phyloP scores from a whole-genome alignment of 2,888 invertebrate species.

The Coremacera marginata region DNA sequence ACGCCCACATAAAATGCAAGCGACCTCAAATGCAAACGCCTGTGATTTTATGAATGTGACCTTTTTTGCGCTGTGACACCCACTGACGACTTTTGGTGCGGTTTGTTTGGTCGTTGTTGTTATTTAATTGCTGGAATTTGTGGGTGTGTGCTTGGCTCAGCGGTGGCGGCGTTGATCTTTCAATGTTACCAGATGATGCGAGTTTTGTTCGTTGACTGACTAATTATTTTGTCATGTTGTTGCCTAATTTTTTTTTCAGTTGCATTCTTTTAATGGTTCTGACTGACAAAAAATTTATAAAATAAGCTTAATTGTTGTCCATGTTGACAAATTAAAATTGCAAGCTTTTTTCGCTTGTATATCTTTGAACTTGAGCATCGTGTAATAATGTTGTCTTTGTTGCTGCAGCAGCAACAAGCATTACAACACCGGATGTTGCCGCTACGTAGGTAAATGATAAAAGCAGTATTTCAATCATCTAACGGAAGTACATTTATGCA shows the following conservation, averaged over 20 bases:
- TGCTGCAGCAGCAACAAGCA: neutral
- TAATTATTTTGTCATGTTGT: slow-evolving; percentile 7
- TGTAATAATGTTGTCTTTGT: neutral
- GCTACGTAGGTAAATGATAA: neutral
- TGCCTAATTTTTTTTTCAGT: neutral
- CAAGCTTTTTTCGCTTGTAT: neutral
- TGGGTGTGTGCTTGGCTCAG: neutral
- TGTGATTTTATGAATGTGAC: neutral
- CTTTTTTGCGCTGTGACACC: neutral
- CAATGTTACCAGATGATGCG: slow-evolving; percentile 2
- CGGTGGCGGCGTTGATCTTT: slow-evolving; percentile 2
- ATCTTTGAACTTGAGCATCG: neutral
- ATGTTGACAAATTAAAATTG: neutral
- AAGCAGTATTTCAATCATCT: no score
- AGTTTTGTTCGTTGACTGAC: neutral
- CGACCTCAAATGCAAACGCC: no score
- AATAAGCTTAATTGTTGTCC: neutral
- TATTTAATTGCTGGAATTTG: neutral
- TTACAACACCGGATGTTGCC: neutral
- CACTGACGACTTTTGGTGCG: neutral
- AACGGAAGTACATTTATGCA: no score
- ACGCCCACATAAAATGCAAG: no score
- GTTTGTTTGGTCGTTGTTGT: neutral
- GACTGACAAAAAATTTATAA: neutral
- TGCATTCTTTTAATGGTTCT: neutral